phyloP scores from a whole-genome alignment of 2,113 vertebrate genomes.

The Perca fluviatilis region DNA sequence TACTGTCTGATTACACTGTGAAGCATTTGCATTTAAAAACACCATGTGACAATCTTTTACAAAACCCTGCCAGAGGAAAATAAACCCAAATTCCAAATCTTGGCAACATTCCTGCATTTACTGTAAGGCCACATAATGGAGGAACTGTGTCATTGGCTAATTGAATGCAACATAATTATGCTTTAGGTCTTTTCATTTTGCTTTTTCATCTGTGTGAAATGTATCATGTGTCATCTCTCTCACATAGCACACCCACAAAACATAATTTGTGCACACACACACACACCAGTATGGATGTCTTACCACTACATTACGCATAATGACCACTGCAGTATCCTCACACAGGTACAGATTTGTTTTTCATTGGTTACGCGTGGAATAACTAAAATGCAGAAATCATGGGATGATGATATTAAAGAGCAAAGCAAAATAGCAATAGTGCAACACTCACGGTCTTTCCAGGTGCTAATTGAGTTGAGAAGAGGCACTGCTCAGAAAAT shows the following conservation, averaged over 20 bases:
- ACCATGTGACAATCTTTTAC: neutral
- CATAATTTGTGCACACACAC: too few relatives aligned
- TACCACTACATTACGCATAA: conserved; percentile 5
- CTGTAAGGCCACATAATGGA: neutral
- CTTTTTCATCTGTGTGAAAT: too few relatives aligned
- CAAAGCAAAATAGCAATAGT: conserved; percentile 1
- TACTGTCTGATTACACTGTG: neutral
- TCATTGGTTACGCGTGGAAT: neutral
- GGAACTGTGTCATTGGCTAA: neutral
- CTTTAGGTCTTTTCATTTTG: neutral
- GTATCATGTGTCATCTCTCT: too few relatives aligned
- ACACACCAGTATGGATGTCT: too few relatives aligned
- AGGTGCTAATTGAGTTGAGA: neutral
- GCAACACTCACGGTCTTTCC: neutral
- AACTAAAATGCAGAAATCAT: conserved; percentile 8
- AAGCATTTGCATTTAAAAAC: conserved; percentile 8
- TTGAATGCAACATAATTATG: neutral
- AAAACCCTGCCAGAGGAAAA: neutral
- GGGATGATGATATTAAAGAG: conserved; percentile 12
- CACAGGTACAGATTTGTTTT: neutral
- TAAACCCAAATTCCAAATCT: neutral
- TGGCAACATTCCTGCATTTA: conserved; percentile 1
- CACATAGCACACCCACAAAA: too few relatives aligned
- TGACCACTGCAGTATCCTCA: neutral
- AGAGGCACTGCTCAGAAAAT: neutral